phyloP scores from a whole-genome alignment of 2,888 invertebrate genomes.

The Tetragnatha montana region DNA sequence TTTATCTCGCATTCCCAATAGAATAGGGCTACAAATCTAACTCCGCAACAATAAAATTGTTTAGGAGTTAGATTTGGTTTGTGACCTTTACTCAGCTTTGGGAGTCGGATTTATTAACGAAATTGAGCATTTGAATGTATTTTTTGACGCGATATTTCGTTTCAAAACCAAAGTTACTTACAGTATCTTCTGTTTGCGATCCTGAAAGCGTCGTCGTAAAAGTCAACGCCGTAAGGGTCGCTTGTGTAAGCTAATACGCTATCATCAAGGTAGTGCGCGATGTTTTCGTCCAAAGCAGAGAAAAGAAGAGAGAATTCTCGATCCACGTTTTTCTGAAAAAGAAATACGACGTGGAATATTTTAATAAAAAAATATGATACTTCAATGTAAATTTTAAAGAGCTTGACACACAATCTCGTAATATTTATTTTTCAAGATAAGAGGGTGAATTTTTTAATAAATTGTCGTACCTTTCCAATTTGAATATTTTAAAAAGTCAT shows the following conservation, averaged over 20 bases:
- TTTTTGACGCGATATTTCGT: too few species aligned
- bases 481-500: too few species aligned
- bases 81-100: too few species aligned
- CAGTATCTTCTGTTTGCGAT: conserved; percentile 70
- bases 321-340: conserved; percentile 71
- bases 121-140: too few species aligned
- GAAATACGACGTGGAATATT: neutral
- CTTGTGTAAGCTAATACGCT: conserved; percentile 73
- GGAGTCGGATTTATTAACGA: too few species aligned
- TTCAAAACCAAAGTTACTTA: conserved; percentile 16
- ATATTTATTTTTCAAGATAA: neutral
- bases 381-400: neutral
- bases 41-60: too few species aligned
- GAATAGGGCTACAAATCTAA: too few species aligned
- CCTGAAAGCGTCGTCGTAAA: conserved; percentile 69
- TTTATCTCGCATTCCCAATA: too few species aligned
- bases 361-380: neutral
- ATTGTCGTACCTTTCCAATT: too few species aligned
- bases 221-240: conserved; percentile 62
- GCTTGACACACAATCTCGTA: neutral
- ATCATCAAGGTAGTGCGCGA: conserved; percentile 74
- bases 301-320: conserved; percentile 74
- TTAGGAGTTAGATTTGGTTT: too few species aligned
- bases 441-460: too few species aligned
- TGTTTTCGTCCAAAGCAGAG: conserved; percentile 74